Base-by-base conservation (phyloP, 2,888 invertebrate genomes). In the Drosophila anomelani region DNA sequence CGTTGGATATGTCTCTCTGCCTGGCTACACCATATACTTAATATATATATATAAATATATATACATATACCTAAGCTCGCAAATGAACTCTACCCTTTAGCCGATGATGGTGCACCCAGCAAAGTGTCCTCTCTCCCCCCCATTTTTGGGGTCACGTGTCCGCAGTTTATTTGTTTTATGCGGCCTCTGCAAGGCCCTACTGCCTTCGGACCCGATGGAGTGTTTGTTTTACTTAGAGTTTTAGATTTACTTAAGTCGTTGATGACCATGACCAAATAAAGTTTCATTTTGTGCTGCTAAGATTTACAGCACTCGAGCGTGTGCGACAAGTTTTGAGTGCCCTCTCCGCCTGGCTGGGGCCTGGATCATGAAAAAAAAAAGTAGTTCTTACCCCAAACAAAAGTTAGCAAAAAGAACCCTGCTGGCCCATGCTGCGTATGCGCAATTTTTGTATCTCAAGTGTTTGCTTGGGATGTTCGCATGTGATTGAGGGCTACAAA, bases 241-340 rank as follows among this genome's bases (percentile, higher is more conserved):
- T 87, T 77, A 80, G 88, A 86, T 86, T 88, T 88, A 88, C 84
- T 86, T 79, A 84, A 86, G 86, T 86, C 86, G 79, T 77, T 85
- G 88, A 85, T 84, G 88, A 84, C 85, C 85, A 84, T 85, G 88
- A 88, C 85, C 88, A 85, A 85, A 85, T 88, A 85, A 88, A 88
- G 86, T 85, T 85, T 85, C 83, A 83, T 85, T 88, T 78, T 85
- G 75, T 78, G 80, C 83, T 78, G 80, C 83, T 70, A 88, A 83
- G 86, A 88, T 88, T 85, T 85, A 85, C 88, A 88, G 39, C 85
- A 85, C 83, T 88, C 71, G 83, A 85, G 85, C 88, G 85, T 88
- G 74, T 79, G 85, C 63, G 83, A 88, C 85, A 85, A 88, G 74
- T 85, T 83, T 81, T 76, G 81, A 85, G 77, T 75, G 72, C 51